Evolutionary conservation across 2,888 invertebrate genomes (phyloP).

Genomic region (Agonum fuliginosum): DNA sequence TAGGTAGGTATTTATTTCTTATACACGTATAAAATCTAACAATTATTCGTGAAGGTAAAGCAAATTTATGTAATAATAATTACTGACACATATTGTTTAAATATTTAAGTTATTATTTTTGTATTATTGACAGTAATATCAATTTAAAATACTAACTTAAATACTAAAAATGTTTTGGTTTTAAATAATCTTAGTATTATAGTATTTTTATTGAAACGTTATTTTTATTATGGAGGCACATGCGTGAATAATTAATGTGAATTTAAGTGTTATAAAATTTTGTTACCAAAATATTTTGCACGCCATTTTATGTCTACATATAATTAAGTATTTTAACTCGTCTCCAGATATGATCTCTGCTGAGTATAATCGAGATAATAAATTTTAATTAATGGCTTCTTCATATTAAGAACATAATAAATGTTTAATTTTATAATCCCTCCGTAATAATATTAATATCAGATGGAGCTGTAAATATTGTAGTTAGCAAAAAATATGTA

Average conservation of each 20-base stretch:
- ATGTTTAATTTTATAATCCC: slow-evolving; percentile 37
- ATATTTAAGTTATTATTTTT: too few species aligned
- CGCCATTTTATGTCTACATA: slow-evolving; percentile 22
- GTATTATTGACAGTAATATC: too few species aligned
- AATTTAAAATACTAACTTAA: too few species aligned
- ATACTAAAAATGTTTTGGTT: too few species aligned
- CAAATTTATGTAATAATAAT: too few species aligned
- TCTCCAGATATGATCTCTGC: slow-evolving; percentile 9
- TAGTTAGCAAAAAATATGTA: slow-evolving; percentile 25
- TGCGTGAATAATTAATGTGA: not conserved
- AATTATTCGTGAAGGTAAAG: too few species aligned
- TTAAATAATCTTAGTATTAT: too few species aligned
- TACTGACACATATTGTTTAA: too few species aligned
- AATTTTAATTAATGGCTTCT: slow-evolving; percentile 39
- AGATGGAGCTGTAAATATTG: slow-evolving; percentile 17
- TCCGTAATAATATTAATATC: slow-evolving; percentile 19
- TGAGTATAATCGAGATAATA: slow-evolving; percentile 29
- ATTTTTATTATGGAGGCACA: not conserved
- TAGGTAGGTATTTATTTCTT: too few species aligned
- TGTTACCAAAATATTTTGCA: slow-evolving; percentile 18
- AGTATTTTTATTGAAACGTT: too few species aligned
- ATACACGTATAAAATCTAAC: too few species aligned
- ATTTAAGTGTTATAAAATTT: slow-evolving; percentile 1
- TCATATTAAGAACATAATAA: slow-evolving; percentile 41
- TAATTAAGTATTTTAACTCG: slow-evolving; percentile 33